Conservation (phyloP, 2,888 invertebrate genomes). For the Aphrophora alni region DNA sequence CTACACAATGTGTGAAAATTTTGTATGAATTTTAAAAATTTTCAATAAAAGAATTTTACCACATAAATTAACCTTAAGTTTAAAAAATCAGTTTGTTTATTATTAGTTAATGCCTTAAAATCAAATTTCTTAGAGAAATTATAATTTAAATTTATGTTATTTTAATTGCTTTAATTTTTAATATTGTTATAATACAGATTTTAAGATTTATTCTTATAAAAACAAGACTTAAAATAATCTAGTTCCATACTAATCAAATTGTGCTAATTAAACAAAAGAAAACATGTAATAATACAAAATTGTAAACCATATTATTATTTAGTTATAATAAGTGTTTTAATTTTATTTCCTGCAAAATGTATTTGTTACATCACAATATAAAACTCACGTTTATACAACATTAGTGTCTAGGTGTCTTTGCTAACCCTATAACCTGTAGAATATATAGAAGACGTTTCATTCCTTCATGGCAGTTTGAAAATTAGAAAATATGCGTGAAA, state of each 20-base stretch:
- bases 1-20: too few relatives aligned
- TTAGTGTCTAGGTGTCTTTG: too few relatives aligned
- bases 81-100: too few relatives aligned
- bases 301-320: conserved; percentile 29
- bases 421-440: too few relatives aligned
- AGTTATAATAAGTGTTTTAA: conserved; percentile 27
- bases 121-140: not conserved
- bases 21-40: too few relatives aligned
- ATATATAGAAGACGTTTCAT: too few relatives aligned
- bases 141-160: not conserved
- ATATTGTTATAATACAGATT: not conserved
- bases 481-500: too few relatives aligned
- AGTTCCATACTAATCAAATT: not conserved
- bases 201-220: not conserved
- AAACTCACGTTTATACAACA: conserved; percentile 34
- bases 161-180: not conserved
- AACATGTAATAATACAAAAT: conserved; percentile 8
- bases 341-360: conserved; percentile 34
- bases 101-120: too few relatives aligned
- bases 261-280: conserved; percentile 18
- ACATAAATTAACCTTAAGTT: too few relatives aligned
- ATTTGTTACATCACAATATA: conserved; percentile 31
- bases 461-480: too few relatives aligned
- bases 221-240: not conserved
- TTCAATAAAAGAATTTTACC: too few relatives aligned